Evolutionary conservation across 2,113 vertebrate species (phyloP), one percentile per base, ranked within the genome.

Genomic region (Monopterus albus): DNA sequence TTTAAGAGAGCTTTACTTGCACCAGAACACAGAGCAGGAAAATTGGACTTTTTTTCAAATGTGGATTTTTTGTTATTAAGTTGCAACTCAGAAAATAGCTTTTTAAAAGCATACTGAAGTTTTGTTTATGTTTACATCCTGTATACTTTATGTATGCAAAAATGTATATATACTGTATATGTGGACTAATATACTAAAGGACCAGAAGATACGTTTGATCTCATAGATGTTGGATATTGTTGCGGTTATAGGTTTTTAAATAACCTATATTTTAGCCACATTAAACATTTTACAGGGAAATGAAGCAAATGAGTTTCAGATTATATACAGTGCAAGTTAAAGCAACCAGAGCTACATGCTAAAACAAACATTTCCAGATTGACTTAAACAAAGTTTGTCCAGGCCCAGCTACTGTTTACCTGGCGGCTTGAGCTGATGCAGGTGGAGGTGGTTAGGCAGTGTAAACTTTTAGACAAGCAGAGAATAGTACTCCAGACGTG

Each of bases 381-480:
- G 49, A 43, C 31, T 57, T 29, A 55, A 55, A 51, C 42, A 36
- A 55, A 74, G 43, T 55, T 33, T 42, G 20, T 59, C 29, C 52
- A 79, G 64, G 46, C 52, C 55, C 55, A 26, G 49, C 78, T 72
- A 62, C 38, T 74, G 53, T 79, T 81, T 77, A 81, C 77, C 64
- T 51, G 50, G 60, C 21, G 17, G 55, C 72, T 73, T 60, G 62
- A 58, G 55, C 62, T 66, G 23, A 50, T 20, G 33, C 51, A 83
- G 68, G 66, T 83, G 55, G 67, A 85, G 29, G 42, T 81, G 75
- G 39, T 83, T 56, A 52, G 53, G 60, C 23, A 59, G 18, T 53
- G 58, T 78, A 49, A 68, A 73, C 64, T 20, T 59, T 35, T 20
- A 46, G 70, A 42, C 14, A 52, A 47, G 46, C 75, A 83, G 50